Percentiles rank a stretch among this genome's conserved stretches.
Evolutionary conservation across 1,140 invertebrate genomes (phyloP).

Genomic region (Ridgeia piscesae): DNA sequence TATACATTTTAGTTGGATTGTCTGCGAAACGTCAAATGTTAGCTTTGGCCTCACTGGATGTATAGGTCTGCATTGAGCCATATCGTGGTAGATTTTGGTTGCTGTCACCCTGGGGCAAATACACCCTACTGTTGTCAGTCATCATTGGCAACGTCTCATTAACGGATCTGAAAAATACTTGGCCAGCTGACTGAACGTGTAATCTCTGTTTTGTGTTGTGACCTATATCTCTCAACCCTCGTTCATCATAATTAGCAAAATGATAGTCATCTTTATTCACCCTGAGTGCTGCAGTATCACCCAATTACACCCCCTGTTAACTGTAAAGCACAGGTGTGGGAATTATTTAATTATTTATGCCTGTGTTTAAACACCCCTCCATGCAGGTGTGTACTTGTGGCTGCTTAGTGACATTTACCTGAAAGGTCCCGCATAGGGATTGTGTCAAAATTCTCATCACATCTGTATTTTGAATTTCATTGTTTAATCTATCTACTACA

Average conservation of each 20-base stretch:
- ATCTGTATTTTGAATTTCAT: too few relatives aligned
- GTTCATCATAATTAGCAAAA: neutral
- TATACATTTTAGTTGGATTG: neutral
- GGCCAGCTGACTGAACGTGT: neutral
- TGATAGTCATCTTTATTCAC: slow-evolving; percentile 1
- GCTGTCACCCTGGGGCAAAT: neutral
- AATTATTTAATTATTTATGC: slow-evolving; percentile 1
- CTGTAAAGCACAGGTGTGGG: neutral
- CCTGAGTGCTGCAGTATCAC: neutral
- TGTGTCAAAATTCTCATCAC: neutral
- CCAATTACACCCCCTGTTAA: neutral
- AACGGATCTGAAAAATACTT: neutral
- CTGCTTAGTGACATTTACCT: neutral
- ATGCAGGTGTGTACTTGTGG: neutral
- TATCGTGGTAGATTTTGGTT: neutral
- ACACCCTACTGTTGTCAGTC: too few relatives aligned
- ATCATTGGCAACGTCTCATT: neutral
- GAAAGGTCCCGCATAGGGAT: neutral
- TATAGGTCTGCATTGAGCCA: neutral
- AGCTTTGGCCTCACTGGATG: neutral
- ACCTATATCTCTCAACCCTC: neutral
- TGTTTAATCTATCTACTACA: too few relatives aligned
- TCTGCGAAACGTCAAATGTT: neutral
- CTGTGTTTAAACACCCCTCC: neutral
- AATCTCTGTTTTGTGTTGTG: neutral